Conservation (phyloP, 2,797 vertebrate genomes). For the Phalloptychus januarius region DNA sequence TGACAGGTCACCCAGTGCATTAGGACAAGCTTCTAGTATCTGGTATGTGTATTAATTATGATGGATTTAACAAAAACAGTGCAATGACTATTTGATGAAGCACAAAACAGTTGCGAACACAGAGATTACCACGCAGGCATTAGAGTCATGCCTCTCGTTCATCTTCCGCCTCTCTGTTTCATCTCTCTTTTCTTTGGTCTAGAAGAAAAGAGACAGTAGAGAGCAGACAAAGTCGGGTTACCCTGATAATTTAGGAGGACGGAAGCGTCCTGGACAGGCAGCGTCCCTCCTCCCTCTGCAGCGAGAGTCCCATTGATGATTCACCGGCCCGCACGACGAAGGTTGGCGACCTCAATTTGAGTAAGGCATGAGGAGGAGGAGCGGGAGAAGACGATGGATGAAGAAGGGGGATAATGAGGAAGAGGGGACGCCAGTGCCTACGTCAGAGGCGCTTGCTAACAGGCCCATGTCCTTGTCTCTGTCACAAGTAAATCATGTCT, state of each 20-base stretch:
- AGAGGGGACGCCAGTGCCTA: conserved; percentile 69
- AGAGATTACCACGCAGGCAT: conserved; percentile 26
- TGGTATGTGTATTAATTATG: background rate
- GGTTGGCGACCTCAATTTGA: conserved; percentile 83
- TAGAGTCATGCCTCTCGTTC: conserved; percentile 41
- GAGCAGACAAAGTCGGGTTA: conserved; percentile 84
- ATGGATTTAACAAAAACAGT: conserved; percentile 6
- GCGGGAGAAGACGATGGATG: conserved; percentile 64
- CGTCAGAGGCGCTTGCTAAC: conserved; percentile 81
- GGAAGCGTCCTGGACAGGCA: conserved; percentile 67
- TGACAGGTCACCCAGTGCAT: background rate
- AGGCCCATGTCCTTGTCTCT: conserved; percentile 85
- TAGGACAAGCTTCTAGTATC: background rate
- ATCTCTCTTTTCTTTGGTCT: conserved; percentile 53
- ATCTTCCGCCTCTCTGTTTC: conserved; percentile 46
- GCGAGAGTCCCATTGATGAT: conserved; percentile 73
- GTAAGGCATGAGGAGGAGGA: conserved; percentile 70
- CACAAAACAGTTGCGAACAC: conserved; percentile 20
- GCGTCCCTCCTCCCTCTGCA: conserved; percentile 53
- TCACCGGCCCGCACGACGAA: conserved; percentile 77
- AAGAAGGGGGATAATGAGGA: conserved; percentile 69
- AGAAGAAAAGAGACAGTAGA: conserved; percentile 63
- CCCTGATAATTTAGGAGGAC: conserved; percentile 79
- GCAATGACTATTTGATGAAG: conserved; percentile 50
- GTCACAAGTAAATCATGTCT: conserved; percentile 83